These are phyloP conservation scores for Caenorhabditis japonica DNA, from an alignment of 2,888 invertebrate species.

Conservation along the genomic window DNA sequence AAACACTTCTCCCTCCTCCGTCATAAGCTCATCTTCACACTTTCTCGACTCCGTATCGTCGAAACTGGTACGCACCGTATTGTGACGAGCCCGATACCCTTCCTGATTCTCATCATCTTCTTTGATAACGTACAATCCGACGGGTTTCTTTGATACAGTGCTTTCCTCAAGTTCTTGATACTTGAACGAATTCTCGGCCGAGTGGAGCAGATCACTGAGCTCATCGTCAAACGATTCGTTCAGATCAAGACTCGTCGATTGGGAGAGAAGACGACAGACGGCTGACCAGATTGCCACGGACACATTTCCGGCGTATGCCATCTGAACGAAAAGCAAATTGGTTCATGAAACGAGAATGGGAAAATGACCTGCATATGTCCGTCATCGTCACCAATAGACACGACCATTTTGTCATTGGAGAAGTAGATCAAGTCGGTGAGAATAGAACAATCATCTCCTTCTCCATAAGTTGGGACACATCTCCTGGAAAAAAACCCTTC, in stretches of 20 bases:
- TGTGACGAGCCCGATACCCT: conserved; percentile 43
- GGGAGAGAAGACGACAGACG: conserved; percentile 35
- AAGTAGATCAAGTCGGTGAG: conserved; percentile 63
- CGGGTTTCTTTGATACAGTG: background rate
- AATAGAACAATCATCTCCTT: conserved; percentile 58
- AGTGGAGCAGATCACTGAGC: conserved; percentile 24
- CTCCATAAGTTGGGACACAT: conserved; percentile 61
- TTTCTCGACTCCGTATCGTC: conserved; percentile 24
- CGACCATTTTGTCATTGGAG: conserved; percentile 50
- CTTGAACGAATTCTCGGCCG: conserved; percentile 34
- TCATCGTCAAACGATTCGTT: conserved; percentile 40
- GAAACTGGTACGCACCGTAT: conserved; percentile 39
- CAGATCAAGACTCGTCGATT: conserved; percentile 33
- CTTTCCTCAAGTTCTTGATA: background rate
- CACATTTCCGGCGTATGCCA: conserved; percentile 71
- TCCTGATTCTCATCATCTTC: conserved; percentile 43
- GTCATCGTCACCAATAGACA: conserved; percentile 65
- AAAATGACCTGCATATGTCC: conserved; percentile 69
- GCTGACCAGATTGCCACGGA: conserved; percentile 61
- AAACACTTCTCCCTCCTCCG: conserved; percentile 22
- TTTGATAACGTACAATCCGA: conserved; percentile 13
- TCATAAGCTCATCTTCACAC: background rate
- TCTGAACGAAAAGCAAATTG: no score
- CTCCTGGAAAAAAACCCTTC: conserved; percentile 37
- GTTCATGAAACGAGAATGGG: background rate